Evolutionary conservation across 2,797 vertebrate genomes (phyloP), one percentile per base, ranked within the genome.

Genomic region (Cynopterus sphinx): DNA sequence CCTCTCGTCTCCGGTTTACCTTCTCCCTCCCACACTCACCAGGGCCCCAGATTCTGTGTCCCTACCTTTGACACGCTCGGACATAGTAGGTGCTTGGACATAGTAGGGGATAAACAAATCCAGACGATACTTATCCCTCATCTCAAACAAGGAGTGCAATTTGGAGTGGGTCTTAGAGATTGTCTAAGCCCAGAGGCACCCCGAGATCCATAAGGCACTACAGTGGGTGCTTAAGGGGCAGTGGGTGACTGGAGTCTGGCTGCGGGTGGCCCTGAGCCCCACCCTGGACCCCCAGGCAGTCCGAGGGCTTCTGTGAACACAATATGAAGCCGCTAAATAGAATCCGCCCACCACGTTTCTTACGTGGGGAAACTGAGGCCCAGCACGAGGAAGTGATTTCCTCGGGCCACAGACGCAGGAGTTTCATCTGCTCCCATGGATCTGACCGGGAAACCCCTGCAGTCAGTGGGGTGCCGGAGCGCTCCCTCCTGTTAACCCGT

Each of bases 401-500:
- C 17, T 41, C 5, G 15, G 11, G 19, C 2, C 28, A 5, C 57
- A 53, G 57, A 39, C 31, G n/a, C 6, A 13, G 24, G 41, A 28
- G 31, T 5, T 55, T 39, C 46, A 3, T 0, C 26, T 6, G n/a
- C 12, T 3, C 19, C 1, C 13, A 3, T 67, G 49, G 61, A 17
- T 33, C 13, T 53, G 53, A 31, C 83, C 67, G 24, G 73, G n/a
- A 55, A 87, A 51, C 31, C 2, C 77, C 57, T 41, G n/a, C 9
- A 16, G 28, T 74, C 17, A 24, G n/a, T 2, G 1, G 0, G 22
- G 55, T 36, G 36, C 70, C 24, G 0, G 3, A 9, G 70, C n/a
- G 19, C 16, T 1, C 1, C 36, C 13, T 28, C 1, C 0, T 15
- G 74, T 43, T 70, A 33, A 46, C 0, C 0, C 39, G 31, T 81